Base-by-base conservation (phyloP, 2,888 invertebrate species). In the Pollenia labialis region DNA sequence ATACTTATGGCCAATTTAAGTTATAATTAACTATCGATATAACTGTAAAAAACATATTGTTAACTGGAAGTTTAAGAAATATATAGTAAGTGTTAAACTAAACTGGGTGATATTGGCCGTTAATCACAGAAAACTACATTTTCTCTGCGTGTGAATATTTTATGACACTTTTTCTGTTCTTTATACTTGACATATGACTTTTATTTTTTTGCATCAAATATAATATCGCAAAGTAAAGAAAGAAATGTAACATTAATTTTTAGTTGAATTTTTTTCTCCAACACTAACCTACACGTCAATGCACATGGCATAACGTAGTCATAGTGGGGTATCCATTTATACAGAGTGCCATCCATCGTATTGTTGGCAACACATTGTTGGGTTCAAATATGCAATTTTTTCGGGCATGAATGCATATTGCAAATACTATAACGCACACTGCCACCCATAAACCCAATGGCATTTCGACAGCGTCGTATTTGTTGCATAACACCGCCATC, bases 401-500 rank as follows among this genome's bases (percentile, higher is more conserved):
- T 95, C 16, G 96, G 96, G 93, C 98, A 99, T 0, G 97, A 96
- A 97, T 98, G 97, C 96, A 97, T 97, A 92, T 98, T 98, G 93
- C 98, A 98, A 90, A 98, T 97, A 94, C 97, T 97, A 94, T 98
- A 97, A 80, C 97, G 95, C 54, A 97, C 96, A 2, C 96, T 96
- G 90, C 97, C 97, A 12, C 98, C 97, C 77, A 96, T 95, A 92
- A 98, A 98, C 10, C 96, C 95, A 2, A 96, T 95, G 4, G 95
- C 95, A 23, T 95, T 95, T 88, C 96, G 95, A 92, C 98, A 98
- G 52, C 97, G 95, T 88, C 98, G 94, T 85, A 97, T 95, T 93
- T 98, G 98, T 85, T 97, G 96, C 14, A 97, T 96, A 77, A 97
- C 97, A 44, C 98, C 98, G 1, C 98, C 98, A 89, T 98, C 98